Percentiles rank a stretch among this genome's conserved stretches.
phyloP scores from a whole-genome alignment of 2,888 invertebrate genomes.

The Heliconius aoede region DNA sequence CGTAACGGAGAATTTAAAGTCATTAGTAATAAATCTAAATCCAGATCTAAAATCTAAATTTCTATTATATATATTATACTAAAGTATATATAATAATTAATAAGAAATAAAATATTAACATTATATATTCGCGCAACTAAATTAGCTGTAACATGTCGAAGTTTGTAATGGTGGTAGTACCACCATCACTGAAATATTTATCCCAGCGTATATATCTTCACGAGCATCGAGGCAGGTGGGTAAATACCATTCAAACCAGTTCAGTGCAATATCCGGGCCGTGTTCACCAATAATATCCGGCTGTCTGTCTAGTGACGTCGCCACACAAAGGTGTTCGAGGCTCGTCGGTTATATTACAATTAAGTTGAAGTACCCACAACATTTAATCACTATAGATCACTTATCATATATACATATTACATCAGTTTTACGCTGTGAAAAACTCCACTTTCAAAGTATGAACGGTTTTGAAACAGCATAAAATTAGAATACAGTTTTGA shows the following conservation, averaged over 20 bases:
- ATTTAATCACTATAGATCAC: no score
- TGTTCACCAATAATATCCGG: slow-evolving; percentile 60
- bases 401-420: no score
- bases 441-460: not conserved
- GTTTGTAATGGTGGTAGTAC: not conserved
- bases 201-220: slow-evolving; percentile 11
- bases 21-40: not conserved
- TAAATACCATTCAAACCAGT: slow-evolving; percentile 52
- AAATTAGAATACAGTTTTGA: slow-evolving; percentile 34
- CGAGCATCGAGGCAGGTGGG: slow-evolving; percentile 48
- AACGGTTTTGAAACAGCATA: slow-evolving; percentile 1
- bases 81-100: no score
- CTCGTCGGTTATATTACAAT: not conserved
- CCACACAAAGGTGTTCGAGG: not conserved
- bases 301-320: not conserved
- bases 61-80: no score
- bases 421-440: no score
- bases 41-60: no score
- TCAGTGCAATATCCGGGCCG: slow-evolving; percentile 62
- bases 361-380: not conserved
- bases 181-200: not conserved
- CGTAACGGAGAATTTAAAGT: not conserved
- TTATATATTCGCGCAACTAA: not conserved
- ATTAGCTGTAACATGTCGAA: not conserved
- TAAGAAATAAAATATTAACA: not conserved